phyloP scores from a whole-genome alignment of 2,113 vertebrate genomes.

The Podarcis muralis region DNA sequence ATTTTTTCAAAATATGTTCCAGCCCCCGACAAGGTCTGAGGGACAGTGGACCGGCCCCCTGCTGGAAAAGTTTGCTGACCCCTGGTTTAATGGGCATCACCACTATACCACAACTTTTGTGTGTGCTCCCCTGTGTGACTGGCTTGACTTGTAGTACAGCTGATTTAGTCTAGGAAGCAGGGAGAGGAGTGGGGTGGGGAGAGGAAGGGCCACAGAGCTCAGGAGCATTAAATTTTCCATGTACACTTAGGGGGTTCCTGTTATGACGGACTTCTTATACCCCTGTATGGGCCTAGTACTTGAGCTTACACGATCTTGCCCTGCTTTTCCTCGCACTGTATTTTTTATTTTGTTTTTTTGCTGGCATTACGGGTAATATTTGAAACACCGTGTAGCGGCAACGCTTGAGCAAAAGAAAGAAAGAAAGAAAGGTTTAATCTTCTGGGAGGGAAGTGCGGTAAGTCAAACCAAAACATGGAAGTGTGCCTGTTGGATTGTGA shows the following conservation, averaged over 20 bases:
- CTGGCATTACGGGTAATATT: background rate
- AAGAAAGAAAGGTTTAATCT: background rate
- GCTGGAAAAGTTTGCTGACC: no score
- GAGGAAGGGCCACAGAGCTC: no score
- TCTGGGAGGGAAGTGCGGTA: background rate
- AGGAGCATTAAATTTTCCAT: no score
- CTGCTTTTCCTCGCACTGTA: no score
- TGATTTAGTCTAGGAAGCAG: background rate
- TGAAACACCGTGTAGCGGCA: background rate
- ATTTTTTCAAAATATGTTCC: no score
- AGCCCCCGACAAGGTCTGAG: no score
- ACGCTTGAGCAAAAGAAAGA: background rate
- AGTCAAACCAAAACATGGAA: background rate
- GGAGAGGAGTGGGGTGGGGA: background rate
- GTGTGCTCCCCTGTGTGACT: accelerated
- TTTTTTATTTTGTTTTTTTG: background rate
- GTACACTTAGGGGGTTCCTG: background rate
- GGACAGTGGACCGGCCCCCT: no score
- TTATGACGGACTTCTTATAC: background rate
- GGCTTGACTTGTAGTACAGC: background rate
- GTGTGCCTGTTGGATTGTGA: background rate
- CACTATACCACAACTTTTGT: background rate
- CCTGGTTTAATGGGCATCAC: no score
- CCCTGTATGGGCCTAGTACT: background rate
- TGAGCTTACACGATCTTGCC: background rate